Evolutionary conservation across 2,113 vertebrate species (phyloP).

Genomic region (Morphnarchus princeps): DNA sequence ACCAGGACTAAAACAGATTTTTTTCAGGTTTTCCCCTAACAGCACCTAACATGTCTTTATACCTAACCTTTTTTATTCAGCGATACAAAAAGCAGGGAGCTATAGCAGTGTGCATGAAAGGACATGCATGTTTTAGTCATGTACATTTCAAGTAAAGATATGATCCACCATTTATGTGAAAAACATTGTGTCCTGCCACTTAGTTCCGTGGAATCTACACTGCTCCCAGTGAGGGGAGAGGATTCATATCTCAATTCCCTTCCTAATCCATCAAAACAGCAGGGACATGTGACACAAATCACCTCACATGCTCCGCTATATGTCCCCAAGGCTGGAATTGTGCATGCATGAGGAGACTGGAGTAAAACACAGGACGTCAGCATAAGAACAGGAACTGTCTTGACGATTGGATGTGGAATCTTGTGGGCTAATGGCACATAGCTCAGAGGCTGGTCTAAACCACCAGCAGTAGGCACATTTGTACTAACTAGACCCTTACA

Average conservation of each 20-base stretch:
- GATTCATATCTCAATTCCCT: background rate
- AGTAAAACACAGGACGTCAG: background rate
- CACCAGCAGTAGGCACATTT: background rate
- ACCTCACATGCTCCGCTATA: background rate
- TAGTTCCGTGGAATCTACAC: accelerated
- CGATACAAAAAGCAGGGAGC: background rate
- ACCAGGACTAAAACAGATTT: background rate
- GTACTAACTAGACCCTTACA: background rate
- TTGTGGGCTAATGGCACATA: background rate
- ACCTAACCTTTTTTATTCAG: background rate
- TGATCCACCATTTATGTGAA: background rate
- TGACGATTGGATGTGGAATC: background rate
- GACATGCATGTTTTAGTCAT: background rate
- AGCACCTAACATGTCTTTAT: background rate
- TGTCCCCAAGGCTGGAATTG: background rate
- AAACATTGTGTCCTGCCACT: background rate
- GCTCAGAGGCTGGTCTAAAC: background rate
- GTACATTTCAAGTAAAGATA: background rate
- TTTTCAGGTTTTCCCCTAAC: background rate
- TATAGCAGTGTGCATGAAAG: background rate
- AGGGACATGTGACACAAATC: background rate
- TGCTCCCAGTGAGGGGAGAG: background rate
- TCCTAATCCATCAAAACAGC: background rate
- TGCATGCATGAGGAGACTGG: background rate
- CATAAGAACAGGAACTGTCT: background rate